phyloP scores from a whole-genome alignment of 2,888 invertebrate species.

The Protula sp. region DNA sequence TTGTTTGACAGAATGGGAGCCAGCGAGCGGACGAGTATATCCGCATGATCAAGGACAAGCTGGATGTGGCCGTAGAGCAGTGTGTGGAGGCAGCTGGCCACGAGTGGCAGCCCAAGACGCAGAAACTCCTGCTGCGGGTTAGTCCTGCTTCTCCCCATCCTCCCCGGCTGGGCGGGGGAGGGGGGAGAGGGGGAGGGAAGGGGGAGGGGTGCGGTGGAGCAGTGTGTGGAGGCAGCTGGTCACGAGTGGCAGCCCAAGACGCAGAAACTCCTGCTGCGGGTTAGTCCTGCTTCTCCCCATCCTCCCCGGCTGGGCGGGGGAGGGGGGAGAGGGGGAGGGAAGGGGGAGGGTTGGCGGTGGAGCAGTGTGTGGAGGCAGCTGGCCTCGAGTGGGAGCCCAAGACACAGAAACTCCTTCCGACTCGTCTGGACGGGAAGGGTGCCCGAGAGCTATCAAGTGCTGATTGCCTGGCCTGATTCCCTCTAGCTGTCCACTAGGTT shows the following conservation, averaged over 20 bases:
- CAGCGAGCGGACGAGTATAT: slow-evolving; percentile 92
- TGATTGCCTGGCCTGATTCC: too few species aligned
- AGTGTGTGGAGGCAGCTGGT: slow-evolving; percentile 88
- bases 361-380: slow-evolving; percentile 87
- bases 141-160: too few species aligned
- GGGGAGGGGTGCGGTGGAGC: slow-evolving; percentile 66
- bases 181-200: too few species aligned
- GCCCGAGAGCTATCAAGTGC: background rate
- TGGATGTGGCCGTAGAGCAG: slow-evolving; percentile 77
- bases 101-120: slow-evolving; percentile 75
- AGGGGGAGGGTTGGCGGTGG: slow-evolving; percentile 66
- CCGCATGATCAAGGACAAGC: slow-evolving; percentile 72
- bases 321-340: too few species aligned
- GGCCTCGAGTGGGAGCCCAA: slow-evolving; percentile 77
- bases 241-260: slow-evolving; percentile 76
- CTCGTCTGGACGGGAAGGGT: too few species aligned
- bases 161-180: too few species aligned
- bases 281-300: slow-evolving; percentile 54
- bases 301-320: too few species aligned
- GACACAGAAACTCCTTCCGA: slow-evolving; percentile 85
- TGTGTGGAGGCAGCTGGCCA: slow-evolving; percentile 90
- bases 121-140: slow-evolving; percentile 81
- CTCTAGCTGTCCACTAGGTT: too few species aligned
- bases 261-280: slow-evolving; percentile 82
- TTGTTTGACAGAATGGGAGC: slow-evolving; percentile 66